Conservation (phyloP, 2,888 invertebrate species). For the Loripinus fragilis region DNA sequence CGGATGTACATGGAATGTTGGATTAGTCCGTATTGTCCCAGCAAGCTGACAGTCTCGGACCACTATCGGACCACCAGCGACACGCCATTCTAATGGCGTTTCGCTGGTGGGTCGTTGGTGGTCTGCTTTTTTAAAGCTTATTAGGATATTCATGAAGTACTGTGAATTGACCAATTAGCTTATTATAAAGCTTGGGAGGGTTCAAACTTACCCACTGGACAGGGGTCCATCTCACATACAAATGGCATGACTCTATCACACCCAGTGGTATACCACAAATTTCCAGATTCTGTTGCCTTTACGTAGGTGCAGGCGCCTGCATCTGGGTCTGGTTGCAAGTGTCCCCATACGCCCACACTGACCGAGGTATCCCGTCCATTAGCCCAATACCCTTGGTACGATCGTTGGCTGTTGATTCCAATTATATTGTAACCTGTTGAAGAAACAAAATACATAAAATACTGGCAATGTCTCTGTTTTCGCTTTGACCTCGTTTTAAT, state of each 20-base stretch:
- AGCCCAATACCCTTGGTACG: constrained; percentile 62
- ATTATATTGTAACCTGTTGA: constrained; percentile 4
- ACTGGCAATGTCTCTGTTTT: too few species aligned
- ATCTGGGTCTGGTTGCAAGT: constrained; percentile 53
- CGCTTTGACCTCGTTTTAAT: too few species aligned
- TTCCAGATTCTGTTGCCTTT: constrained; percentile 3
- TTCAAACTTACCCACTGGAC: constrained; percentile 60
- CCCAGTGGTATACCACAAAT: constrained; percentile 60
- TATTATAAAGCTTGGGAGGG: too few species aligned
- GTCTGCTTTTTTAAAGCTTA: too few species aligned
- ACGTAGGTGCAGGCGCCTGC: constrained; percentile 59
- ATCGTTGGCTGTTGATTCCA: not conserved
- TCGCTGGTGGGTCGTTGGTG: too few species aligned
- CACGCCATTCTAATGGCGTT: too few species aligned
- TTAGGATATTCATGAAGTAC: too few species aligned
- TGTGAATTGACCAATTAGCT: too few species aligned
- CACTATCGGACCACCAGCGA: too few species aligned
- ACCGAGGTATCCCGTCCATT: constrained; percentile 54
- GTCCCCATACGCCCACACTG: constrained; percentile 70
- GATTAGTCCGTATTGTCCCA: too few species aligned
- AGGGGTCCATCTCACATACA: constrained; percentile 67
- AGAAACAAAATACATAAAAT: not conserved
- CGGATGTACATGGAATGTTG: too few species aligned
- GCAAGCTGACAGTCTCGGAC: too few species aligned
- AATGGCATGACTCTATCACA: constrained; percentile 62